A percentile compares a stretch with the other conserved stretches of the same genome.
Conservation (phyloP, 2,888 invertebrate genomes). For the Thera obeliscata region DNA sequence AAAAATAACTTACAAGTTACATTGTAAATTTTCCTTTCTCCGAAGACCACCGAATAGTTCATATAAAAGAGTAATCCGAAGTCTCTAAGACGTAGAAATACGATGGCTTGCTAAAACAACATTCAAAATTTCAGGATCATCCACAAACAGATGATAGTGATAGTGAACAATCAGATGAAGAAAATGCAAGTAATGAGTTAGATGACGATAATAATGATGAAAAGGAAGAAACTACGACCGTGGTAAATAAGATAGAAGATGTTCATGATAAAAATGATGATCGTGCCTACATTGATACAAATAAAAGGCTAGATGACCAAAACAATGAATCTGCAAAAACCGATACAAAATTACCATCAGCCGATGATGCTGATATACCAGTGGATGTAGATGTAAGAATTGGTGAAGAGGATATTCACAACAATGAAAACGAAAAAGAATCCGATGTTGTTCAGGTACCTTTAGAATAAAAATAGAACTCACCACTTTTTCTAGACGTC, state of each 20-base stretch:
- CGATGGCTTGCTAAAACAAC: background rate
- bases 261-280: background rate
- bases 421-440: background rate
- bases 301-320: background rate
- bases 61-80: no score
- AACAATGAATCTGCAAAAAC: background rate
- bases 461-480: background rate
- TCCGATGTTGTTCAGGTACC: background rate
- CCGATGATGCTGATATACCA: background rate
- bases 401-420: background rate
- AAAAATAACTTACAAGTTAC: no score
- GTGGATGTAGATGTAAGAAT: background rate
- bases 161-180: background rate
- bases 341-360: background rate
- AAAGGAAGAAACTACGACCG: background rate
- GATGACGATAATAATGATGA: background rate
- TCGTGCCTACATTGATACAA: background rate
- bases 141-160: background rate
- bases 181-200: background rate
- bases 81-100: background rate
- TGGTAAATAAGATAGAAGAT: background rate
- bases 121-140: slow-evolving; percentile 9
- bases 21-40: no score
- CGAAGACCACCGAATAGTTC: no score
- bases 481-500: background rate